Base-by-base conservation (phyloP, 2,888 invertebrate species). In the Alentia gelatinosa region DNA sequence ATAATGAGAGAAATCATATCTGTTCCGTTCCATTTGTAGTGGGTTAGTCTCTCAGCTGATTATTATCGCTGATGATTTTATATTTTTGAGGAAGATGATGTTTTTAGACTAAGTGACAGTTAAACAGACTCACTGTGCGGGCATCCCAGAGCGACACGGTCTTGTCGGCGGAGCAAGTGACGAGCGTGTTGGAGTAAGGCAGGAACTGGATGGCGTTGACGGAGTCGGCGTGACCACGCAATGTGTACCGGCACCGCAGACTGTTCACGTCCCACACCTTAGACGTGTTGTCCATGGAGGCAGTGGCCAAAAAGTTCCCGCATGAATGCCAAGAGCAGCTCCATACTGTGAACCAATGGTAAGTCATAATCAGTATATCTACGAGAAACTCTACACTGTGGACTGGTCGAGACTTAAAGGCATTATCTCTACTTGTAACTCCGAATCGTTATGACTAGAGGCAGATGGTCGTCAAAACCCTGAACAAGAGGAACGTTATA, bases 111-210 rank as follows among this genome's bases (percentile, higher is more conserved):
- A n/a, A n/a, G n/a, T n/a, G n/a, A n/a, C n/a, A n/a, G n/a, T n/a
- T n/a, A n/a, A n/a, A n/a, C n/a, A 19, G 47, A 93, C 95, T 94
- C 92, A 96, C 96, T 7, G 95, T 95, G 92, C 96, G 94, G 23
- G 95, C 95, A 93, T 96, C 96, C 96, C 96, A 96, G 30, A 96
- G 93, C 40, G 95, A 95, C 23, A 96, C 42, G 4, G 96, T 96
- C 92, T 96, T 96, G 92, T 96, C 96, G 63, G 96, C 95, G 40
- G 96, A 96, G 88, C 95, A 94, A 1, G 96, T 95, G 50, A 96
- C 92, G 4, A 96, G 93, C 15, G 95, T 95, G 94, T 96, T 96
- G 86, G 96, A 96, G 93, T 93, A 95, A 0, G 95, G 95, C 9
- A 96, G 94, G 93, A 96, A 96, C 93, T 95, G 94, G 74, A 96